Base-by-base conservation (phyloP, 2,888 invertebrate genomes). In the Pyrochroa serraticornis region DNA sequence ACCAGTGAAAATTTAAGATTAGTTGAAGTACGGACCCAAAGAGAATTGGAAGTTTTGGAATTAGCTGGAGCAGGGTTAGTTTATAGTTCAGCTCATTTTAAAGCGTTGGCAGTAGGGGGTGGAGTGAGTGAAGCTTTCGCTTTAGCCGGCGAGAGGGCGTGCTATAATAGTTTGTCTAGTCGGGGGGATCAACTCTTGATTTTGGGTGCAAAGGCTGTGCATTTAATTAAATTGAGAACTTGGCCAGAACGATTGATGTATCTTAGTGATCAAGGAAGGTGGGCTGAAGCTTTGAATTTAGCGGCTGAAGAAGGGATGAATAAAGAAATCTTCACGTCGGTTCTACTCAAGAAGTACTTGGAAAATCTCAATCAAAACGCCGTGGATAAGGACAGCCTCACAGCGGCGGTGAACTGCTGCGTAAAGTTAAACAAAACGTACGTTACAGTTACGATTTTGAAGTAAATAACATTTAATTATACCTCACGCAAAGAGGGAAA, bases 41-140 rank as follows among this genome's bases (percentile, higher is more conserved):
- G 93, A 67, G 94, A 95, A 77, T 82, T 93, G 12, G 93, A 94
- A 80, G 84, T 89, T 14, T 80, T 93, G 63, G 94, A 95, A 76
- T 83, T 95, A 65, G 89, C 90, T 32, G 85, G 85, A 71, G 90
- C 92, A 9, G 89, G 91, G 36, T 83, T 95, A 36, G 92, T 94
- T 0, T 95, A 94, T 72, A 90, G 91, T 39, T 92, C 93, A 32
- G 92, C 93, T 38, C 93, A 91, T 77, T 93, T 91, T 74, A 87
- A 95, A 82, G 97, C 92, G 0, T 82, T 97, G 36, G 95, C 96
- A 60, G 97, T 97, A 0, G 98, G 98, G 5, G 97, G 97, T 0
- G 95, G 95, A 75, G 98, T 91, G 60, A 89, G 88, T 74, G 84
- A 86, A 77, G 92, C 92, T 7, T 84, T 93, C 85, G 89, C 90